Evolutionary conservation across 1,140 invertebrate species (phyloP), one percentile per base, ranked within the genome.

Genomic region (Lepidostoma basale): DNA sequence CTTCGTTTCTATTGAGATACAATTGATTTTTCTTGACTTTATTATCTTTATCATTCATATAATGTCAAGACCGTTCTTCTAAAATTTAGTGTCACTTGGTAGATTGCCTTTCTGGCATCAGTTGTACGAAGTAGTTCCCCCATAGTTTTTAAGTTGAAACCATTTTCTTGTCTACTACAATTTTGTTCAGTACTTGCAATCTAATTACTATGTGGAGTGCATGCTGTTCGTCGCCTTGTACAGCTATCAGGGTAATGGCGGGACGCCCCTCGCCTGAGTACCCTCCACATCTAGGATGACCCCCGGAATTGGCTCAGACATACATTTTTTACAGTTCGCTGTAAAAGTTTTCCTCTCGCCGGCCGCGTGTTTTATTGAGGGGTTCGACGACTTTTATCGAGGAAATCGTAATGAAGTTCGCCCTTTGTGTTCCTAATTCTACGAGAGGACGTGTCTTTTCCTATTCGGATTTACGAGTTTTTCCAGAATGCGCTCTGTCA

Each of bases 271-370:
- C 9, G 9, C 33, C 14, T 36, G 9, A 49, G 25, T 49, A n/a
- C 23, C 45, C 18, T 23, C 8, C 45, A n/a, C 25, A 8, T 49
- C 23, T 1, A 22, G 25, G 45, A 49, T 49, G 45, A 49, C 45
- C 45, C 45, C 22, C 23, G 22, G 45, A 49, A 49, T 49, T 23
- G 45, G 14, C 22, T 49, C 45, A 26, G 45, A 25, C 45, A 23
- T 49, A 49, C 18, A 49, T 49, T 49, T 49, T 22, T 49, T 49
- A 49, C 45, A 23, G 45, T 49, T 49, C 25, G 45, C 25, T 49
- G 45, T 49, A 49, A 49, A 49, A 49, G 23, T 6, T 49, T 26
- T 12, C n/a, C 45, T 23, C 45, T 22, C 45, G 22, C 45, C 4
- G 18, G 18, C 8, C 6, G 45, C 33, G 25, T 49, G 45, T 49